Evolutionary conservation across 2,113 vertebrate genomes (phyloP), one percentile per base, ranked within the genome.

Genomic region (Macroglossus sobrinus): DNA sequence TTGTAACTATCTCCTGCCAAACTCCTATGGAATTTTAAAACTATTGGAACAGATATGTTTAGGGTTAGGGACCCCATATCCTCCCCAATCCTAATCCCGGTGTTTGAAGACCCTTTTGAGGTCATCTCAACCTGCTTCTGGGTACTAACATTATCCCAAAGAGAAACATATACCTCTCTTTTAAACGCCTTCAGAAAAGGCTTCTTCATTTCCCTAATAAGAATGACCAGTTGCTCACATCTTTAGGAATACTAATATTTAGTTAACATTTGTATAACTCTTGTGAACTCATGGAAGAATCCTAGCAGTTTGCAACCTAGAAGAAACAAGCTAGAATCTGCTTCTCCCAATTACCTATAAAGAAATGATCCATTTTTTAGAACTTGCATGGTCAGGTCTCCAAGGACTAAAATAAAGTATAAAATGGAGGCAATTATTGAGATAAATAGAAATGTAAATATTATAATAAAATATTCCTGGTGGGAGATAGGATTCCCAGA

Each of bases 201-300:
- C 72, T 78, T 86, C 76, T 91, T 91, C n/a, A 76, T 45, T 75
- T 94, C 63, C 53, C 53, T 94, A 47, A 89, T 57, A 80, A 71
- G 43, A 79, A 59, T 9, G 40, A 38, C 35, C 26, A 50, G 30
- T 91, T 69, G 9, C 40, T 94, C 79, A 80, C 69, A 84, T n/a
- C n/a, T 61, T 87, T 53, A n/a, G 28, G 43, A 69, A 72, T 88
- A 79, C 82, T 87, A 74, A 33, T 68, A 61, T 74, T 86, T 93
- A 35, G n/a, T 63, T 88, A 94, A 79, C n/a, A 45, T 74, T 55
- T 71, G 35, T 64, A 2, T n/a, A 43, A 55, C n/a, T 69, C 40
- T 76, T 68, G 26, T 3, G 4, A 74, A 22, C 38, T 72, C 53
- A 21, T 47, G 11, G 57, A 11, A 21, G 88, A 86, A 45, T n/a